Base-by-base conservation (phyloP, 2,797 vertebrate species). In the Takifugu rubripes region DNA sequence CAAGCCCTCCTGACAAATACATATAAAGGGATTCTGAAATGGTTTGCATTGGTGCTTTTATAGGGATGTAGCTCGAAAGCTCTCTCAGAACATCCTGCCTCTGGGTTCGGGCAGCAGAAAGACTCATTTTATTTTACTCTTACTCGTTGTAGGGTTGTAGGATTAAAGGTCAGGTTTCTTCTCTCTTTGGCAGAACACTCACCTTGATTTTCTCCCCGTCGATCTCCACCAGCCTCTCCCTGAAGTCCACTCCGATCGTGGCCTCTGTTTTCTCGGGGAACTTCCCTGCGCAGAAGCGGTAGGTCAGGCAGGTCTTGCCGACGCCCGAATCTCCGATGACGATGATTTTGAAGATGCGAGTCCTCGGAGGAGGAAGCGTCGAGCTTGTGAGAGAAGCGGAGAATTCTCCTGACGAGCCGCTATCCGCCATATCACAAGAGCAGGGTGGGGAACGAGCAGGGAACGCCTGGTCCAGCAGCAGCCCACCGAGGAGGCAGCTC, bases 281-380 rank as follows among this genome's bases (percentile, higher is more conserved):
- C 80, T 90, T 94, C 36, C 94, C 93, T 1, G 95, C 94, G 74
- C 94, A 96, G 89, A 99, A 98, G 66, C 96, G 94, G 90, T 94
- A 99, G 0, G 96, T 99, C 66, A 99, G 93, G 84, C 97, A 99
- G 0, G 97, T 99, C 82, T 99, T 99, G 26, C 97, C 97, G 51
- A 99, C 97, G 2, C 95, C 95, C 1, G 96, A 98, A 83, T 99
- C 95, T 0, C 96, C 96, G 72, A 99, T 99, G 52, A 99, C 97
- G 70, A 99, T 99, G 54, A 99, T 99, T 75, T 99, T 99, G 71
- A 98, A 98, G 84, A 98, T 98, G 53, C 96, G 92, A 25, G 94
- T 95, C 67, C 96, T 93, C 0, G 93, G 93, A 0, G 90, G 90
- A 5, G 91, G 92, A 17, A 92, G 88, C 5, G 51, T 61, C 16